These are phyloP conservation scores for Macrostomum cliftonense DNA, from an alignment of 2,888 invertebrate genomes.

Conservation along the genomic window DNA sequence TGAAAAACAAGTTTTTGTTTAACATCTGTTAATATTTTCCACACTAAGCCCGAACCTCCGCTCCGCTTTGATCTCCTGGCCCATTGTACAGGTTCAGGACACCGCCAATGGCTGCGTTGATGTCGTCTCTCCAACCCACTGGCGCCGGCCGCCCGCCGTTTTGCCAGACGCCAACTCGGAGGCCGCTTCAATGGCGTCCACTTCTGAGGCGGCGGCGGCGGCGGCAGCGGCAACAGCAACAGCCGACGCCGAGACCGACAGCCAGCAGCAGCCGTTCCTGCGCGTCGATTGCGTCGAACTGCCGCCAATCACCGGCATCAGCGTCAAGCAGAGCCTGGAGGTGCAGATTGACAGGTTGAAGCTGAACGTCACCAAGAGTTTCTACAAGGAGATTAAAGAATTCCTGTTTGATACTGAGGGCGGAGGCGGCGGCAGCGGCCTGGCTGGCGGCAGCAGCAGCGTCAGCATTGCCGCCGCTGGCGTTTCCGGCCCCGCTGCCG, in stretches of 20 bases:
- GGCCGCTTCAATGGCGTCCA: conserved; percentile 57
- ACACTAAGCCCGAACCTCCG: no score
- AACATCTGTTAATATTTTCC: no score
- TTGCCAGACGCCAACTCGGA: conserved; percentile 53
- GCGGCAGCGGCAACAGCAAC: conserved; percentile 46
- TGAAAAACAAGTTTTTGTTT: no score
- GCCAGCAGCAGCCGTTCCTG: conserved; percentile 41
- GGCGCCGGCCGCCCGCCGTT: no score
- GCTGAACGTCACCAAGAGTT: conserved; percentile 67
- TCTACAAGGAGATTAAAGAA: conserved; percentile 85
- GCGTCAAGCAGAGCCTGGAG: conserved; percentile 85
- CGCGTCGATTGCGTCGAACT: conserved; percentile 84
- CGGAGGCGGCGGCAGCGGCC: no score
- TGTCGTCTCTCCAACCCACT: no score
- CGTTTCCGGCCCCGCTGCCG: no score
- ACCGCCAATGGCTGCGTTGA: no score
- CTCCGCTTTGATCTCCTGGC: no score
- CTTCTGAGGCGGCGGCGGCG: conserved; percentile 50
- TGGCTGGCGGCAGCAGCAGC: no score
- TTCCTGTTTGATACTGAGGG: conserved; percentile 55
- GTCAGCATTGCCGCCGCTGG: no score
- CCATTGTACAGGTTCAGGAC: no score
- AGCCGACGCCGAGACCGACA: background rate
- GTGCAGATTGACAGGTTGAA: conserved; percentile 85
- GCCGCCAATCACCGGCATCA: conserved; percentile 88